Evolutionary conservation across 2,797 vertebrate species (phyloP).

Genomic region (Sparidentex hasta): DNA sequence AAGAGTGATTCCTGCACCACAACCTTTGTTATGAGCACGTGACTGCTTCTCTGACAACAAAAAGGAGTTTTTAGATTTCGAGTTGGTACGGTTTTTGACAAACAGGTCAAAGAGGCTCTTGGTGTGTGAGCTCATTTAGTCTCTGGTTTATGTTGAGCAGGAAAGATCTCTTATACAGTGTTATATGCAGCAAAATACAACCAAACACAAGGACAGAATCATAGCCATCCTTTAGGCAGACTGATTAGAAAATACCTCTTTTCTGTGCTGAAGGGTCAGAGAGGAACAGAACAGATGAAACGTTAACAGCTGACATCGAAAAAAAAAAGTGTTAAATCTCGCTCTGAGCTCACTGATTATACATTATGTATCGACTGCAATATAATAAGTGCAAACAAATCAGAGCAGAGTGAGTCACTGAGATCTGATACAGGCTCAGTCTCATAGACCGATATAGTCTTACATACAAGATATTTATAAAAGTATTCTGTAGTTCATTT

Average conservation of each 20-base stretch:
- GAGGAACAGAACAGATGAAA: constrained; percentile 81
- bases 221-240: constrained; percentile 63
- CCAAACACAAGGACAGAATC: constrained; percentile 73
- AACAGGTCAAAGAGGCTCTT: background rate
- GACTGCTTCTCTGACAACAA: background rate
- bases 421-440: background rate
- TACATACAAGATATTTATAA: background rate
- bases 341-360: background rate
- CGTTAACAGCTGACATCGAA: constrained; percentile 58
- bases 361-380: background rate
- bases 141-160: constrained; percentile 61
- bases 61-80: background rate
- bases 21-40: constrained; percentile 42
- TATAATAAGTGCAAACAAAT: constrained; percentile 9
- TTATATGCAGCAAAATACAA: constrained; percentile 86
- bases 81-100: background rate
- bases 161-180: constrained; percentile 87
- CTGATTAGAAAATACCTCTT: constrained; percentile 90
- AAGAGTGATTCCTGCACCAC: constrained; percentile 86
- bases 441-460: background rate
- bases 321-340: background rate
- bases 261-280: constrained; percentile 94
- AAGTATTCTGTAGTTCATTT: background rate
- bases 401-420: constrained; percentile 9
- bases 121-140: constrained; percentile 8